These are phyloP conservation scores for Nipponia nippon DNA, from an alignment of 2,113 vertebrate species.

Conservation along the genomic window DNA sequence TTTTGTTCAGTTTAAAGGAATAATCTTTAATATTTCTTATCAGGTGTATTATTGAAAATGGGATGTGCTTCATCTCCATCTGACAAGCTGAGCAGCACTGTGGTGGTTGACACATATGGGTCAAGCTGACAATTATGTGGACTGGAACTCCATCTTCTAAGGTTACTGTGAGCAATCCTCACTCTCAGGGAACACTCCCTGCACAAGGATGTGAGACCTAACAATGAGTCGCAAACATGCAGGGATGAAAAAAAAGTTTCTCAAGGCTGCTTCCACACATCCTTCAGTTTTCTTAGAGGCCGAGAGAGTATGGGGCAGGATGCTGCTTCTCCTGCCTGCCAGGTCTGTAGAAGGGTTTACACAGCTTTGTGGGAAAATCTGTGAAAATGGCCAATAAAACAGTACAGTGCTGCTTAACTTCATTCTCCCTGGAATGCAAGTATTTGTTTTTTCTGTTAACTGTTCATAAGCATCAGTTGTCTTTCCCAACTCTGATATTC, in stretches of 20 bases:
- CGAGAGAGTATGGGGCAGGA: neutral
- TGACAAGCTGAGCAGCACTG: neutral
- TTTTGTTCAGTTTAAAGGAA: neutral
- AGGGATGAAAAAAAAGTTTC: neutral
- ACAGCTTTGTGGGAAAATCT: neutral
- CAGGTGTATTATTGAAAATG: neutral
- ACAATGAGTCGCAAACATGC: neutral
- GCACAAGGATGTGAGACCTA: neutral
- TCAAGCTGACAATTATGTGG: neutral
- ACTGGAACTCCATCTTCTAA: neutral
- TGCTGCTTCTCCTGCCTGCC: neutral
- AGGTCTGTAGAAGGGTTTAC: neutral
- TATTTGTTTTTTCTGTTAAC: neutral
- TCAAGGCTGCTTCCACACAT: neutral
- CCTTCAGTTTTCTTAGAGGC: neutral
- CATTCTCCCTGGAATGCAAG: neutral
- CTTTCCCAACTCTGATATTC: neutral
- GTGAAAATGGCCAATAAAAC: neutral
- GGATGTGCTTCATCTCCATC: neutral
- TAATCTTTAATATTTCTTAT: neutral
- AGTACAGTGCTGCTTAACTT: neutral
- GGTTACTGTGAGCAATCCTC: neutral
- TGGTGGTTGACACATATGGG: neutral
- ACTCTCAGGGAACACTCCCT: neutral
- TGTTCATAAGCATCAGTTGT: neutral